A percentile compares a stretch with the other conserved stretches of the same genome.
These are phyloP conservation scores for Drosophila baimaii DNA, from an alignment of 1,140 invertebrate genomes.

Conservation along the genomic window DNA sequence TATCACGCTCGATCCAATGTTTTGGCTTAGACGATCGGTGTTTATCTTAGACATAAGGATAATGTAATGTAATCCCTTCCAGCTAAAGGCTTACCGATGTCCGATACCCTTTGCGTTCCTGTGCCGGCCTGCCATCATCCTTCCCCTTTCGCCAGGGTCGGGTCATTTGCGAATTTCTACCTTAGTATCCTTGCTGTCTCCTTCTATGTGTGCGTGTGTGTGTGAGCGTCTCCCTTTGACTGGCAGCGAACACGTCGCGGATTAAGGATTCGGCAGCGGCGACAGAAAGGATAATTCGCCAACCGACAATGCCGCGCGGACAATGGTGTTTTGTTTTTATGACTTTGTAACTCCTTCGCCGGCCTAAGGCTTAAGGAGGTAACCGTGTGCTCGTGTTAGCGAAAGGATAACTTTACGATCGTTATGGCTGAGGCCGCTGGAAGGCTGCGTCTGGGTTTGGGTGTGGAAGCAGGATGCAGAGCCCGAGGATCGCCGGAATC, in stretches of 20 bases:
- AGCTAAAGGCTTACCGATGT: conserved; percentile 50
- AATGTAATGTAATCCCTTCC: conserved; percentile 78
- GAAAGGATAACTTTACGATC: conserved; percentile 78
- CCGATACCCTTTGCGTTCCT: conserved; percentile 15
- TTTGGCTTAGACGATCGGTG: conserved; percentile 51
- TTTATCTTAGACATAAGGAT: conserved; percentile 83
- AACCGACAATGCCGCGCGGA: conserved; percentile 68
- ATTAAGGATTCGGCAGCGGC: conserved; percentile 74
- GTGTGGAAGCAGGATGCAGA: neutral
- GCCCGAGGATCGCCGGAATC: conserved; percentile 8
- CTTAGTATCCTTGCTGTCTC: neutral
- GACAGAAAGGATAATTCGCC: conserved; percentile 76
- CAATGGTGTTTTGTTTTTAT: conserved; percentile 84
- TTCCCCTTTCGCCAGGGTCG: conserved; percentile 29
- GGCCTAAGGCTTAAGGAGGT: conserved; percentile 49
- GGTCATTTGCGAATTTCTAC: conserved; percentile 67
- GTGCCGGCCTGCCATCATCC: neutral
- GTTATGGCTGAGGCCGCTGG: conserved; percentile 60
- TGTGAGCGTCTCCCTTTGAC: conserved; percentile 2
- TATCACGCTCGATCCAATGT: conserved; percentile 51
- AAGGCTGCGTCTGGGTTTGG: conserved; percentile 15
- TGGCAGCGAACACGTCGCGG: conserved; percentile 50
- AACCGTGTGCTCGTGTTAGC: conserved; percentile 58
- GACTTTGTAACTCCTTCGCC: conserved; percentile 81
- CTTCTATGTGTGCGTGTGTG: conserved; percentile 9